Evolutionary conservation across 2,113 vertebrate species (phyloP), one percentile per base, ranked within the genome.

Genomic region (Rynchops niger): DNA sequence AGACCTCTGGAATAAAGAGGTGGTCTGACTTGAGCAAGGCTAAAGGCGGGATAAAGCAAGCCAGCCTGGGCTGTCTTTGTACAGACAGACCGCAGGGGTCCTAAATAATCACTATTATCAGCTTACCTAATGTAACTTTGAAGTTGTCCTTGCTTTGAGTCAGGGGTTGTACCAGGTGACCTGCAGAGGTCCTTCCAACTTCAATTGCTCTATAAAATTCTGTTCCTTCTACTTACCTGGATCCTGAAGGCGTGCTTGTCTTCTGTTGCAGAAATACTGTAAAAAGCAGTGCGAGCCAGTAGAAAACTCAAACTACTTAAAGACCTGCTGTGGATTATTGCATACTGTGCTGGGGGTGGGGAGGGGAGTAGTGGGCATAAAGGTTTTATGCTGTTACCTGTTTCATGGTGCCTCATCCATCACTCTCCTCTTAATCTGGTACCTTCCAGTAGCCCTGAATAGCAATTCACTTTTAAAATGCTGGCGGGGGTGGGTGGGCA

Each of bases 131-230:
- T 47, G 30, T 36, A 32, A 22, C 81, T 94, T 93, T 90, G 84
- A 90, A 90, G 66, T 15, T 72, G 70, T 58, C 82, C 73, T 90
- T 95, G 74, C 93, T 88, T 91, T 94, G 87, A 94, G 66, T 19
- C 21, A 40, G 84, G 56, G 58, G 49, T 38, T 82, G 49, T 15
- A 40, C 61, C 23, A 25, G 34, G 14, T 87, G 87, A 94, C 66
- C 84, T 20, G 0, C 19, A 82, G 34, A 82, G 40, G 95, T 66
- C 90, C 58, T 87, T 52, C 61, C 69, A 42, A 9, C 43, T 82
- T 69, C 82, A 85, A 40, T 91, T 76, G 50, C 58, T 93, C 49
- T 59, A 3, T 23, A 63, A 47, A 47, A 34, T 25, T 34, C 2
- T 16, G 27, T 21, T 66, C 27, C 14, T 92, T 40, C 78, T 49